Base-by-base conservation (phyloP, 1,140 invertebrate species). In the Hycleus phaleratus region DNA sequence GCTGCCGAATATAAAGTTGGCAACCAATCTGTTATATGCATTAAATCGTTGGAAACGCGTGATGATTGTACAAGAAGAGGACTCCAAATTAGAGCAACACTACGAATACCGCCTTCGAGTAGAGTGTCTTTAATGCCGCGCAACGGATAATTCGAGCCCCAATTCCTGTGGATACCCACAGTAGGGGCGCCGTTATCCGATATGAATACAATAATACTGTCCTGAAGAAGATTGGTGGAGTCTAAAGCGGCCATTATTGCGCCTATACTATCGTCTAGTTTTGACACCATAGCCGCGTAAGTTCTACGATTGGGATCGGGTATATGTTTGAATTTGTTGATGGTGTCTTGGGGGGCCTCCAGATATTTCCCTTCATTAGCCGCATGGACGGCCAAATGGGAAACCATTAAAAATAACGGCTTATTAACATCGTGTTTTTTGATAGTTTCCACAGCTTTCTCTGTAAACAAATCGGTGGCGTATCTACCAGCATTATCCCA, bases 11-110 rank as follows among this genome's bases (percentile, higher is more conserved):
- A 68, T 5, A 71, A 46, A 10, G 85, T 70, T 0, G 88, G 87
- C 38, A 90, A 66, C 87, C 87, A 90, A 72, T 90, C 88, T 50
- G 79, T 79, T 9, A 90, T 78, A 63, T 88, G 85, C 56, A 88
- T 79, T 46, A 88, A 67, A 38, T 85, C 72, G 47, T 77, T 73
- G 2, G 78, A 79, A 1, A 86, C 75, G 49, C 79, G 62, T n/a
- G 71, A 70, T 0, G 66, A 64, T 24, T 81, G 71, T 43, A 74
- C 68, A 42, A 82, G 71, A 44, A 79, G 62, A 2, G 77, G 74
- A 43, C 79, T 81, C 66, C 77, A 81, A 11, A 82, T 69, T 56
- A 87, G 82, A 0, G 83, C 83, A 2, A 75, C 74, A 4, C 78
- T 82, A 42, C 85, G 70, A 1, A 87, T 75, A 0, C 82, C 87